Evolutionary conservation across 2,888 invertebrate genomes (phyloP).

Genomic region (Mayetiola destructor): DNA sequence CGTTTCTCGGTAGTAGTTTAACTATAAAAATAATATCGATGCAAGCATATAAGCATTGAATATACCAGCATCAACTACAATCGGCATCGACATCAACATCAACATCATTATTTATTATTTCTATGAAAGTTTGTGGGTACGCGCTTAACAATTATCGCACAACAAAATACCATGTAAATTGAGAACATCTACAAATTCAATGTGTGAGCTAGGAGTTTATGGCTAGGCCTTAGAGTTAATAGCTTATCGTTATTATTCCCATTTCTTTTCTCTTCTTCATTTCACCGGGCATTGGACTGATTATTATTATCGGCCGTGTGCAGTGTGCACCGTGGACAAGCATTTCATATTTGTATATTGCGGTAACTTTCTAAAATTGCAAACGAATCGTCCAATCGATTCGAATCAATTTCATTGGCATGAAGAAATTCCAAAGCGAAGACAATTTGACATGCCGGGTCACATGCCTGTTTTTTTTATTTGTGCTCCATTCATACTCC

Average conservation of each 20-base stretch:
- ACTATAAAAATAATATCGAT: neutral
- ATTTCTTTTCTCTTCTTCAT: neutral
- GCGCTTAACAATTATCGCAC: neutral
- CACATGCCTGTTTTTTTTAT: no score
- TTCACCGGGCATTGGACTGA: neutral
- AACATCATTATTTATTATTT: no score
- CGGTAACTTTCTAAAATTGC: constrained; percentile 3
- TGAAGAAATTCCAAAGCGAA: neutral
- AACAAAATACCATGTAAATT: neutral
- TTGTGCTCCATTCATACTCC: neutral
- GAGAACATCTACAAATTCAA: constrained; percentile 5
- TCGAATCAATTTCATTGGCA: neutral
- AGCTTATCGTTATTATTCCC: neutral
- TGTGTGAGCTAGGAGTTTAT: no score
- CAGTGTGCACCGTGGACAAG: no score
- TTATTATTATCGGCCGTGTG: neutral
- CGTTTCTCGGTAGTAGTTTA: neutral
- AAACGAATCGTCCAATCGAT: neutral
- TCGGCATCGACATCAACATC: no score
- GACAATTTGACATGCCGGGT: neutral
- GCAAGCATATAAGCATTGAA: no score
- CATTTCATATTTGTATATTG: no score
- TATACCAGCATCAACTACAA: no score
- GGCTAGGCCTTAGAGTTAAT: neutral
- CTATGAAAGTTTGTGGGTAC: neutral